Conservation (phyloP, 2,797 vertebrate species). For the Acrossocheilus fasciatus region DNA sequence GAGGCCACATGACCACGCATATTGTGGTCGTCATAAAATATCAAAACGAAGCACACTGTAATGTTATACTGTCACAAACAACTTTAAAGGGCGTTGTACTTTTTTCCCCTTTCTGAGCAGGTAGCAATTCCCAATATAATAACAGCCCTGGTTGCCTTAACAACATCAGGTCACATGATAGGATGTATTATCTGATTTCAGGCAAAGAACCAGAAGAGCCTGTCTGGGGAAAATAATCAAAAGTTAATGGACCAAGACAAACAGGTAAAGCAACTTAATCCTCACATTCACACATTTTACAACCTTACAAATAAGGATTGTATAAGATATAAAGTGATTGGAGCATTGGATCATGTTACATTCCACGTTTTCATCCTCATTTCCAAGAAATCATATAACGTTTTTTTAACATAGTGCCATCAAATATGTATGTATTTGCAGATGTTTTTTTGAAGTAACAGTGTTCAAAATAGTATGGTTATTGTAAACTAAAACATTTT, state of each 20-base stretch:
- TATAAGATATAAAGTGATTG: neutral
- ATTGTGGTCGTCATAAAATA: neutral
- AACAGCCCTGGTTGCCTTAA: neutral
- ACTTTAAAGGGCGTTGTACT: neutral
- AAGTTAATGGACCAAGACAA: slow-evolving; percentile 86
- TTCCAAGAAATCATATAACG: neutral
- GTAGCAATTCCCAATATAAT: slow-evolving; percentile 17
- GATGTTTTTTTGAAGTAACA: too few species aligned
- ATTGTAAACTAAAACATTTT: neutral
- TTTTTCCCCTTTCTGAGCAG: neutral
- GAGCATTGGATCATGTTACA: neutral
- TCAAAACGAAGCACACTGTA: neutral
- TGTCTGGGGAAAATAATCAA: slow-evolving; percentile 76
- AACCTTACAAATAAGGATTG: neutral
- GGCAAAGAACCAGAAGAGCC: slow-evolving; percentile 84
- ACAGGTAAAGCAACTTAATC: slow-evolving; percentile 76
- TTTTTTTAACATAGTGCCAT: neutral
- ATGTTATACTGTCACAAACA: neutral
- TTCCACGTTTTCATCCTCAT: neutral
- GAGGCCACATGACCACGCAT: neutral
- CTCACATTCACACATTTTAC: neutral
- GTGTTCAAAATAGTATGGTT: neutral
- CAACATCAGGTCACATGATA: slow-evolving; percentile 43
- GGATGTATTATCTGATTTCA: slow-evolving; percentile 70
- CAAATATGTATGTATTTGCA: neutral